Base-by-base conservation (phyloP, 2,797 vertebrate species). In the Oreonectes daqikongensis region DNA sequence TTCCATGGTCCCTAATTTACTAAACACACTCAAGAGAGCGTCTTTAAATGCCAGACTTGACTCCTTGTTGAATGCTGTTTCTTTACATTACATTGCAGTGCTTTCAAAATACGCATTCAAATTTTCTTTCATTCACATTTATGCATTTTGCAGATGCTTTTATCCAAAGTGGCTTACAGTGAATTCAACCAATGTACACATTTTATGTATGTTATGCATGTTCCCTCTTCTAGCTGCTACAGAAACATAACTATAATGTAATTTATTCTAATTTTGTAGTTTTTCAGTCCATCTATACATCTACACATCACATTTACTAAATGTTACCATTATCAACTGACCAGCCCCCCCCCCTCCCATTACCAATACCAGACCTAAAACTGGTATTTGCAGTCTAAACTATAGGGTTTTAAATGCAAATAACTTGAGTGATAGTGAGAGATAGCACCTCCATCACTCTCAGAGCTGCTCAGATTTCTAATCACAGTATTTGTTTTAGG, bases 1-100 rank as follows among this genome's bases (percentile, higher is more conserved):
- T 84, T 83, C 78, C 61, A 52, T n/a, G 77, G 42, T 61, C 64
- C 22, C 53, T 82, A 61, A 84, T 81, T 81, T 78, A 79, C 78
- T 79, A 83, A 82, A 80, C 80, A 81, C 67, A 82, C 80, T 81
- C 85, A 40, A 64, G 86, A 90, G 87, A 85, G 86, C 42, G 63
- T 20, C 24, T 82, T 81, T 85, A 83, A 85, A 12, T n/a, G 44
- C 35, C 64, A 48, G 61, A 84, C 84, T 86, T 70, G 72, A 82
- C 40, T 65, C 84, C 80, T 82, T 84, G 82, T 77, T 85, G 12
- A 11, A 72, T 70, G 53, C 52, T 77, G 65, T 78, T 77, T 35
- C 64, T 42, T 12, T 35, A 44, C 24, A 64, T 64, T 44, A 35
- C 6, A 44, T 24, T 55, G 55, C 17, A 59, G 48, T n/a, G 7